phyloP scores from a whole-genome alignment of 2,113 vertebrate species.

The Archocentrus centrarchus region DNA sequence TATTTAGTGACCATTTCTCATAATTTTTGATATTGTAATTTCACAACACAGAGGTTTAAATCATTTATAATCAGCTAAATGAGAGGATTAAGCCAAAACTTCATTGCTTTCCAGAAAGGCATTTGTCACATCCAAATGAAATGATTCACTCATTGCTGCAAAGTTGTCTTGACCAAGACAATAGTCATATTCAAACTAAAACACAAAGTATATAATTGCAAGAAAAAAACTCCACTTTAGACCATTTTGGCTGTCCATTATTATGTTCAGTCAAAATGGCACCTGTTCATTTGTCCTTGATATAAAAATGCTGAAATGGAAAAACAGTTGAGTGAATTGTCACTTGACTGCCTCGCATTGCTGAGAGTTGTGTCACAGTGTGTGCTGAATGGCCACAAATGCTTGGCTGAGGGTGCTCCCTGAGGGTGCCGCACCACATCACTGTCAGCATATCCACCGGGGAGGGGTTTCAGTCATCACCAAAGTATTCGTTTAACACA shows the following conservation, averaged over 20 bases:
- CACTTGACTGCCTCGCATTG: slow-evolving; percentile 14
- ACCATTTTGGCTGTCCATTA: neutral
- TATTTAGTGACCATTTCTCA: no score
- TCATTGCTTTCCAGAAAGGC: neutral
- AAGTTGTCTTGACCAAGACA: neutral
- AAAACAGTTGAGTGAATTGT: slow-evolving; percentile 11
- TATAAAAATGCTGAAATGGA: slow-evolving; percentile 13
- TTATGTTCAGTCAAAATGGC: slow-evolving; percentile 10
- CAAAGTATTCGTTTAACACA: slow-evolving; percentile 42
- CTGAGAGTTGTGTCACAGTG: slow-evolving; percentile 17
- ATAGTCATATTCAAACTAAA: neutral
- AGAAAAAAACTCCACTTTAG: neutral
- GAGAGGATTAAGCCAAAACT: neutral
- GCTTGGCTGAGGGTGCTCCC: slow-evolving; percentile 38
- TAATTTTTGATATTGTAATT: no score
- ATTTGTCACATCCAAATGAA: neutral
- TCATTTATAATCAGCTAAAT: neutral
- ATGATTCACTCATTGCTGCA: neutral
- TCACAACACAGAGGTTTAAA: no score
- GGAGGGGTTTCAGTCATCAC: slow-evolving; percentile 12
- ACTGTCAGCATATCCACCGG: slow-evolving; percentile 45
- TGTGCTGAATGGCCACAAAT: slow-evolving; percentile 53
- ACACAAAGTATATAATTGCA: neutral
- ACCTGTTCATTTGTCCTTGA: neutral
- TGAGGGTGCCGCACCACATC: slow-evolving; percentile 52